These are phyloP conservation scores for Ostrea edulis DNA, from an alignment of 1,140 invertebrate genomes.

Conservation along the genomic window DNA sequence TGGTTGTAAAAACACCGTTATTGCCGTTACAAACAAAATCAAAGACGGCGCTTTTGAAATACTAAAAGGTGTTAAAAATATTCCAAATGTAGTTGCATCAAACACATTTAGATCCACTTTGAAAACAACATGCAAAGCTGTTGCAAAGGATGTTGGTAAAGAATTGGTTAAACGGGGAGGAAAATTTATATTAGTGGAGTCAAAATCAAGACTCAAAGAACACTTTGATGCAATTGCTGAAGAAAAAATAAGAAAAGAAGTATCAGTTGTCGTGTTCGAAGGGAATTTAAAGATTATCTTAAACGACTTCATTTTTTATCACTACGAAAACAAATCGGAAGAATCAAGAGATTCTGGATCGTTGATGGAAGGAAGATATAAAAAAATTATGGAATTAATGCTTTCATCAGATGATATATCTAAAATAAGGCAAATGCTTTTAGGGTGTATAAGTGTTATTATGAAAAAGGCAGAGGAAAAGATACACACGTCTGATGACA, in stretches of 20 bases:
- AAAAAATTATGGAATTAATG: background rate
- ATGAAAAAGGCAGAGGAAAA: background rate
- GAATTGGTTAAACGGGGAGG: background rate
- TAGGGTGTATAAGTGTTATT: background rate
- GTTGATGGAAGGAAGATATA: background rate
- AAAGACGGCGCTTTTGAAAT: background rate
- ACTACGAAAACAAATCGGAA: background rate
- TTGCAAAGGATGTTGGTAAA: background rate
- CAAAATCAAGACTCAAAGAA: slow-evolving; percentile 13
- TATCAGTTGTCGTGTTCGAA: background rate
- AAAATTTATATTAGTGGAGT: background rate
- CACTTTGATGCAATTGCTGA: background rate
- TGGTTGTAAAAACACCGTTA: background rate
- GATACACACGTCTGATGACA: background rate
- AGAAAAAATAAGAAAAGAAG: background rate
- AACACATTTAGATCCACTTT: background rate
- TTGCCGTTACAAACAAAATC: background rate
- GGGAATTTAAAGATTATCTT: background rate
- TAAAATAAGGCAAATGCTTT: background rate
- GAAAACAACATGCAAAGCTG: background rate
- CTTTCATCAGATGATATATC: background rate
- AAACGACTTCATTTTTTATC: background rate
- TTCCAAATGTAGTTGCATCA: background rate
- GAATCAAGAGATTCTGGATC: background rate
- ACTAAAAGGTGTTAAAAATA: background rate